Evolutionary conservation across 2,888 invertebrate genomes (phyloP), one percentile per base, ranked within the genome.

Genomic region (Prenolepis imparis): DNA sequence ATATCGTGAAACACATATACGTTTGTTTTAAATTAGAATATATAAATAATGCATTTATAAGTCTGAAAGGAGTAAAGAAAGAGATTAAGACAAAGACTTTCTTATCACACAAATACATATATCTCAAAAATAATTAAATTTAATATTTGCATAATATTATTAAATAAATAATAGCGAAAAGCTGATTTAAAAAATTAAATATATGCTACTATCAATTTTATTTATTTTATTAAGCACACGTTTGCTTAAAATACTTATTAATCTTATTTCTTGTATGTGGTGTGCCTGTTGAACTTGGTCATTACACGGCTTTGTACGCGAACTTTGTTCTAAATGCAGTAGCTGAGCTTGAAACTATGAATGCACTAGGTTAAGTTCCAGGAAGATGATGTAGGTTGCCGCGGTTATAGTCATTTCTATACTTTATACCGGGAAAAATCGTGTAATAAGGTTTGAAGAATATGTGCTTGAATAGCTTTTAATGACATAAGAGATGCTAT

Each of bases 361-460:
- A 84, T 84, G 73, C 68, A 84, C 70, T 89, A 83, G 88, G 87
- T 90, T 87, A 80, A 83, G 80, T 92, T 91, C 92, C 86, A 82
- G 86, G 92, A 91, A 92, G 88, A 88, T 91, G 87, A 92, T 91
- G 89, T 90, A 89, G 91, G 90, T 89, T 88, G 89, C 86, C 73
- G 85, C 52, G 66, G 74, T 68, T 87, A 86, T 84, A 89, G 78
- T 63, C 67, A 68, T 82, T 86, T 73, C 75, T 86, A 32, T 82
- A 86, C 59, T 48, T 85, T 66, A 80, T 89, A 89, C 88, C 77
- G 18, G 70, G 84, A 90, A 90, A 90, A 90, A 90, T 87, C 84
- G 61, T 63, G 63, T 59, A 74, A 83, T 70, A 44, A 41, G 41
- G 44, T 57, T 52, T 66, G 77, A 72, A 36, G 66, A 81, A 61